Evolutionary conservation across 2,888 invertebrate genomes (phyloP).

Genomic region (Ashinkailepas kermadecensis): DNA sequence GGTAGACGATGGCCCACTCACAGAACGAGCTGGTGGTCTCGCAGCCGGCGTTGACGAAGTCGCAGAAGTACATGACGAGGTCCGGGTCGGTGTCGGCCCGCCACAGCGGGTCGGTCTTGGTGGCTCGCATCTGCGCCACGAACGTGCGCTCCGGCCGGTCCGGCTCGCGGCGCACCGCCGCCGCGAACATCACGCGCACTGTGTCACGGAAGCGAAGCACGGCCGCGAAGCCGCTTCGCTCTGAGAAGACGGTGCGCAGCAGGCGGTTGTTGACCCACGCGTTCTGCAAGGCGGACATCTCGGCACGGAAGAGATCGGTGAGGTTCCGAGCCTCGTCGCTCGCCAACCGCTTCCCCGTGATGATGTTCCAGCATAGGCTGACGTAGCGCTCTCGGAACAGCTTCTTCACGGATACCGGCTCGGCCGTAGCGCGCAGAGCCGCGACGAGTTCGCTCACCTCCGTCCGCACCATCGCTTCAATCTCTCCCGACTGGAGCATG

Average conservation of each 20-base stretch:
- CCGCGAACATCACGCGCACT: background rate
- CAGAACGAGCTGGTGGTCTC: background rate
- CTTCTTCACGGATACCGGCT: background rate
- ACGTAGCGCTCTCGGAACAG: background rate
- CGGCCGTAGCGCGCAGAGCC: background rate
- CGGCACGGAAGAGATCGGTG: background rate
- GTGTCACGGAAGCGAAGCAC: background rate
- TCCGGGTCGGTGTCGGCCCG: background rate
- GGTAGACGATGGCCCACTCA: background rate
- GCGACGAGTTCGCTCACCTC: background rate
- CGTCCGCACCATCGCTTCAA: background rate
- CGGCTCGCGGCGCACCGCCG: background rate
- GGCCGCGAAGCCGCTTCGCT: background rate
- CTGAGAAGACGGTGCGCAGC: background rate
- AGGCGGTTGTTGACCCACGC: background rate
- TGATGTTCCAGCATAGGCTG: background rate
- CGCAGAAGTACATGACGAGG: background rate
- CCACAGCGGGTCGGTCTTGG: background rate
- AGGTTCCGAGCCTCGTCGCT: background rate
- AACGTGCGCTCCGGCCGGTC: background rate
- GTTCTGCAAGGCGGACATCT: background rate
- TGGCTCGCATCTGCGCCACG: background rate
- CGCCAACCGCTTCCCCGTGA: background rate
- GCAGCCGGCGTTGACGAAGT: background rate
- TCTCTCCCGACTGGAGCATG: background rate